Conservation (phyloP, 2,888 invertebrate species). For the Therioaphis trifolii region DNA sequence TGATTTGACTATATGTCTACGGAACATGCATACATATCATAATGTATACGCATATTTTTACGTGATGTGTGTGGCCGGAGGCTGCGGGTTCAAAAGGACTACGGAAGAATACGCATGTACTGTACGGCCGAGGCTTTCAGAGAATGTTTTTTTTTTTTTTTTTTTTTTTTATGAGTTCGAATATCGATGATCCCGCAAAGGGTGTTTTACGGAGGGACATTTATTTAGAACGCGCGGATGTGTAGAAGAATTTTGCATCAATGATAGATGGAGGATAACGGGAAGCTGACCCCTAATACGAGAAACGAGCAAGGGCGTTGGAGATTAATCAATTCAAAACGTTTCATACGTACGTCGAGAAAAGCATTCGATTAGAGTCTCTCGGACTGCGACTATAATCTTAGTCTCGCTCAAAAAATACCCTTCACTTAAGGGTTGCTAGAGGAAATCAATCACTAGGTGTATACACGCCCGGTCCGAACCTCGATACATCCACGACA, state of each 20-base stretch:
- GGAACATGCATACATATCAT: no score
- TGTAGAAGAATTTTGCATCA: conserved; percentile 17
- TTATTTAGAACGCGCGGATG: not conserved
- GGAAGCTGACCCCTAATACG: conserved; percentile 8
- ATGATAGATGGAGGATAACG: conserved; percentile 29
- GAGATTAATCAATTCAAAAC: conserved; percentile 50
- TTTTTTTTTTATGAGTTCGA: not conserved
- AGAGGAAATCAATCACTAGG: conserved; percentile 34
- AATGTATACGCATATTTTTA: no score
- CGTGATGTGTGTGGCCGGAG: not conserved
- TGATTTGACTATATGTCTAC: no score
- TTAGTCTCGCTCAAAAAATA: not conserved
- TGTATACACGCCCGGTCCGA: no score
- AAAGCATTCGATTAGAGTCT: conserved; percentile 19
- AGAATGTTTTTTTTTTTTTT: not conserved
- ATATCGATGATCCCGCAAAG: conserved; percentile 7
- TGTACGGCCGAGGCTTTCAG: conserved; percentile 15
- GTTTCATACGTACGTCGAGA: conserved; percentile 31
- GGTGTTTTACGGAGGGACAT: conserved; percentile 10
- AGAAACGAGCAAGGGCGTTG: conserved; percentile 19
- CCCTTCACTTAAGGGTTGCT: not conserved
- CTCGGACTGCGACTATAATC: conserved; percentile 21
- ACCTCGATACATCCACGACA: conserved; percentile 1
- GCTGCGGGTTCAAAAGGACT: conserved; percentile 1
- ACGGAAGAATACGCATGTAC: conserved; percentile 4